A percentile compares a stretch with the other conserved stretches of the same genome.
Evolutionary conservation across 2,888 invertebrate species (phyloP).

Genomic region (Incurvaria masculella): DNA sequence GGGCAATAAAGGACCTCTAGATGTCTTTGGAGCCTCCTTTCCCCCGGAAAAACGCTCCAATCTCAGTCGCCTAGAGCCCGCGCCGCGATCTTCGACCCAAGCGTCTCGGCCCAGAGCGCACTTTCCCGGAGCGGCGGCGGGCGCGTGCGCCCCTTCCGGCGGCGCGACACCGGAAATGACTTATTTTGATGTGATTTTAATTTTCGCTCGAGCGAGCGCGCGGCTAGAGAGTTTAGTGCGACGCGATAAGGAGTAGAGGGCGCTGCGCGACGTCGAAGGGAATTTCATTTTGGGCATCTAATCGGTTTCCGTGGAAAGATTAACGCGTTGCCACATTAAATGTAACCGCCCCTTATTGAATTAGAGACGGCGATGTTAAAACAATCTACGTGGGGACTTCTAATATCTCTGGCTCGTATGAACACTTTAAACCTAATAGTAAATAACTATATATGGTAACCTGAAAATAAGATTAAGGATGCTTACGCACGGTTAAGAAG

Average conservation of each 20-base stretch:
- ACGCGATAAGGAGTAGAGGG: background rate
- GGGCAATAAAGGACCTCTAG: conserved; percentile 46
- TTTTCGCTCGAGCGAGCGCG: background rate
- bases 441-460: too few relatives aligned
- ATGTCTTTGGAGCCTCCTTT: conserved; percentile 35
- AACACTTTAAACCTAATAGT: too few relatives aligned
- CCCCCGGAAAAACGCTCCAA: conserved; percentile 36
- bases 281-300: background rate
- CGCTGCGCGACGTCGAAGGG: background rate
- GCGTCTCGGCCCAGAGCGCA: conserved; percentile 9
- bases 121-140: conserved; percentile 20
- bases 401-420: too few relatives aligned
- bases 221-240: too few relatives aligned
- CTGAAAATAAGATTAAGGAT: too few relatives aligned
- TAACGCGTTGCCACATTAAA: conserved; percentile 49
- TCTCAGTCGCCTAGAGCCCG: too few relatives aligned
- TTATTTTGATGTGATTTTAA: conserved; percentile 45
- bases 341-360: conserved; percentile 54
- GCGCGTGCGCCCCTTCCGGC: conserved; percentile 39
- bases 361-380: conserved; percentile 52
- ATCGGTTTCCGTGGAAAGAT: conserved; percentile 35
- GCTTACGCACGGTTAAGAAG: too few relatives aligned
- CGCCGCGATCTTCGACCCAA: conserved; percentile 29
- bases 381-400: conserved; percentile 27
- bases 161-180: conserved; percentile 44